Evolutionary conservation across 2,113 vertebrate genomes (phyloP), one percentile per base, ranked within the genome.

Genomic region (Cromileptes altivelis): DNA sequence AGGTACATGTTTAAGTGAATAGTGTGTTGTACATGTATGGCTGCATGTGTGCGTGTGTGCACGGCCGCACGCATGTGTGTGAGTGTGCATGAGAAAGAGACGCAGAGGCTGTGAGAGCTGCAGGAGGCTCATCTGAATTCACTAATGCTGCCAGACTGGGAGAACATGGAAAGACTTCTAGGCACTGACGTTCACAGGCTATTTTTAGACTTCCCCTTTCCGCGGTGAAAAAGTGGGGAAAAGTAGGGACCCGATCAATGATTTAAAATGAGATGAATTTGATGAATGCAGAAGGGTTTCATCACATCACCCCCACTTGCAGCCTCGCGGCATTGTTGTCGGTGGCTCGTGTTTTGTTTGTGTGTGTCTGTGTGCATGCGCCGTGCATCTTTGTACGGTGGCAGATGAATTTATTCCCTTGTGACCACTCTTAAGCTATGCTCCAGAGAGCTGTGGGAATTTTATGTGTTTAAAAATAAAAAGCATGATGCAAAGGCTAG

Each of bases 141-240:
- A 89, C 83, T 89, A 77, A 87, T 78, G 88, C 85, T 91, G 88
- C 90, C 90, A 90, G 91, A 90, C 77, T 82, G 75, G 60, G 78
- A 84, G 85, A 94, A 86, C 87, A 92, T 78, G 82, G 88, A 88
- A 91, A 91, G 84, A 86, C 91, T 93, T 94, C 93, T 84, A 91
- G 90, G 91, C 80, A 90, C 68, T 45, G 87, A 84, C 74, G 25
- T 84, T 81, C 56, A n/a, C 68, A 4, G 50, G 68, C 83, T 94
- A 92, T 93, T 92, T 93, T 91, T 94, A 94, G 91, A 83, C 77
- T 87, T 82, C 61, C 76, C 65, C 78, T 85, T 91, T 89, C 80
- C 83, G 65, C 55, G 7, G 75, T 30, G 18, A 56, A 83, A 78
- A 85, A 79, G 78, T 76, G 68, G 77, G 88, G 88, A 70, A 92